Evolutionary conservation across 2,797 vertebrate genomes (phyloP), one percentile per base, ranked within the genome.

Genomic region (Leuciscus waleckii): DNA sequence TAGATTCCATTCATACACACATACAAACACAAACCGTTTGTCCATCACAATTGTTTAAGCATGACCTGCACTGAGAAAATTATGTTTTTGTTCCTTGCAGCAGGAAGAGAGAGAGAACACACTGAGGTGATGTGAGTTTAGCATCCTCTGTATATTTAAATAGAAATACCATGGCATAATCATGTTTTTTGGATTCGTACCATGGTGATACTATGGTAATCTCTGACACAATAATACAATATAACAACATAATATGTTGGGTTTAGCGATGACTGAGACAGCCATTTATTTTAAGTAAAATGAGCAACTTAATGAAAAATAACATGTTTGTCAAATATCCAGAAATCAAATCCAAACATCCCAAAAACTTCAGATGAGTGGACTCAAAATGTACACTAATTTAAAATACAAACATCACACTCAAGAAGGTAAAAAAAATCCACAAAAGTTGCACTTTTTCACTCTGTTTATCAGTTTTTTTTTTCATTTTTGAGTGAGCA

Each of bases 31-130:
- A 91, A 88, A 88, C 89, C 91, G 90, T 91, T 94, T 85, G 65
- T 35, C 54, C 29, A 94, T 95, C 93, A 93, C 95, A 95, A 97
- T 95, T 95, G 93, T 96, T 96, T 95, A 97, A 96, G 96, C 96
- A 96, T 95, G 92, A 93, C 92, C 93, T 93, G 90, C 94, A 95
- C 90, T 92, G 92, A 56, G 94, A 94, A 95, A 96, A 96, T 96
- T 96, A 96, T 96, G 93, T 93, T 94, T 94, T 71, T 91, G 92
- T 95, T 94, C 87, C 92, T 79, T 85, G 75, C 63, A 83, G 79
- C 77, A 71, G n/a, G 54, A 74, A 58, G 67, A 78, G 77, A 78
- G 54, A 77, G 54, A 77, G 71, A 39, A 58, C 46, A 80, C 21
- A 54, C 46, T 75, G 85, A 82, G 51, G 81, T 83, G 68, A 86